Evolutionary conservation across 2,888 invertebrate genomes (phyloP), one percentile per base, ranked within the genome.

Genomic region (Agrochola circellaris): DNA sequence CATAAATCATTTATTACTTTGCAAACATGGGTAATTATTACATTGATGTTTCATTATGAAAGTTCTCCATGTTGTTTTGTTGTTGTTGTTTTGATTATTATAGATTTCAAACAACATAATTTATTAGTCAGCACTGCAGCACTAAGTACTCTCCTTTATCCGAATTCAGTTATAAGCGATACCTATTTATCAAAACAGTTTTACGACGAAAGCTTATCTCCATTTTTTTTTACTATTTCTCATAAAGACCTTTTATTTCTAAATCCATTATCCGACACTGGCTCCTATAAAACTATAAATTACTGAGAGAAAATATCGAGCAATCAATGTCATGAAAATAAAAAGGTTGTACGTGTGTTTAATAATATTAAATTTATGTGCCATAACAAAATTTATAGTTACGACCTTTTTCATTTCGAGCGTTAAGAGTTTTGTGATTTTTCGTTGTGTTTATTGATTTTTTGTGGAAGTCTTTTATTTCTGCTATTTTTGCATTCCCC

Each of bases 271-370:
- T 69, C 75, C 15, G 15, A 45, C 13, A 51, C 61, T 38, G 34
- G 51, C 72, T 82, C 69, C 71, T 75, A 83, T 85, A 85, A 84
- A 89, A 82, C 85, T 42, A 89, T 89, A 89, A 88, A 89, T 87
- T 79, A 83, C 75, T 30, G 26, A 54, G 66, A 84, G 66, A 85
- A 81, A 84, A 88, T 86, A 74, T 83, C 80, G 75, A 85, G 84
- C 85, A 89, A 89, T 89, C 88, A 89, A 89, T 88, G 89, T 89
- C 89, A 80, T 7, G 42, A 68, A 77, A 85, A 87, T 88, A 87
- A 88, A 89, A 89, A 82, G 80, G 76, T 56, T 34, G 75, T 85
- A 77, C 83, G 77, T 86, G 88, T 84, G 75, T 89, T 89, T 89
- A 87, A 89, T 89, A 89, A 88, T 38, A 85, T 23, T 85, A 85